A percentile compares a stretch with the other conserved stretches of the same genome.
These are phyloP conservation scores for Galeopterus variegatus DNA, from an alignment of 2,113 vertebrate genomes.

Conservation along the genomic window DNA sequence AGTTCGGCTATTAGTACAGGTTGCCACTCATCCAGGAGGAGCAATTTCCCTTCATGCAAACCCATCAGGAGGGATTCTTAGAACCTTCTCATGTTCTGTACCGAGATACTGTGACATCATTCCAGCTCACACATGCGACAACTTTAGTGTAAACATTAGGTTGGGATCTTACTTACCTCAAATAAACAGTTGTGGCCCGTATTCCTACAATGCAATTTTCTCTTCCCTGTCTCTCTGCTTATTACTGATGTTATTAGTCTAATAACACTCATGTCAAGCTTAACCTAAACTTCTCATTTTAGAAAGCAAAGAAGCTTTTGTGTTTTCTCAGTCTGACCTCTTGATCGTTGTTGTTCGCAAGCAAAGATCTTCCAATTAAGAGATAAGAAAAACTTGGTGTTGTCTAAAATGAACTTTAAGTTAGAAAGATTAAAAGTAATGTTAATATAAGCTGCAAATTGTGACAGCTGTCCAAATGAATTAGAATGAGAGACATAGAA, in stretches of 20 bases:
- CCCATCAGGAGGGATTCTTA: neutral
- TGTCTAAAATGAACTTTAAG: constrained; percentile 52
- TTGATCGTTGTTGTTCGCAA: constrained; percentile 1
- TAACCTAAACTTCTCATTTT: constrained; percentile 43
- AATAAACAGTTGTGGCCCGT: neutral
- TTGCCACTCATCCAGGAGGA: neutral
- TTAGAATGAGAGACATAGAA: neutral
- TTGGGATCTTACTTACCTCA: neutral
- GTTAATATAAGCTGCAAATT: constrained; percentile 10
- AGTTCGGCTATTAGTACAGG: neutral
- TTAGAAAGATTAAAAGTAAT: constrained; percentile 46
- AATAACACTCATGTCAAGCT: neutral
- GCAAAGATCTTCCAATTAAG: constrained; percentile 30
- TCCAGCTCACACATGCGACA: constrained; percentile 29
- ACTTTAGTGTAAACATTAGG: constrained; percentile 34
- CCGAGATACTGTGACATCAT: constrained; percentile 58
- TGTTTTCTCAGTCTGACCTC: neutral
- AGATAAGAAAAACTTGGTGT: neutral
- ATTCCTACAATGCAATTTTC: constrained; percentile 22
- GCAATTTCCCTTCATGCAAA: neutral
- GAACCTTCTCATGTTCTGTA: constrained; percentile 39
- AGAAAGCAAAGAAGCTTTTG: constrained; percentile 7
- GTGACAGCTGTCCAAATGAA: neutral
- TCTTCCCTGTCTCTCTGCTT: constrained; percentile 18
- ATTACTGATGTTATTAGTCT: constrained; percentile 21